Percentiles rank a stretch among this genome's conserved stretches.
These are phyloP conservation scores for Apis mellifera DNA, from an alignment of 1,140 invertebrate species.

Conservation along the genomic window DNA sequence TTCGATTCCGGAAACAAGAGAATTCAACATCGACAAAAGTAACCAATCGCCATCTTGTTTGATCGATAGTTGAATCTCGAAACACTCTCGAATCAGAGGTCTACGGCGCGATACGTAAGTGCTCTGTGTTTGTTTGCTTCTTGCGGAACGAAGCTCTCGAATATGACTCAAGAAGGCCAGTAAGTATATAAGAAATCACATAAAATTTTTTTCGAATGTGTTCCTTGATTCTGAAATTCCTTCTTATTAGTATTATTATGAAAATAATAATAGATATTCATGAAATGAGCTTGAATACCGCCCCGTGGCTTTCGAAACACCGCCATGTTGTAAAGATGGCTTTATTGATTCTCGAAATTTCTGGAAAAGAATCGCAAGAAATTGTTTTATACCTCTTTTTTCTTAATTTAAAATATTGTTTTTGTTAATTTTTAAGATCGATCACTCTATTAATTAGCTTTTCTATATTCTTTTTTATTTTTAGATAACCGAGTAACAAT, in stretches of 20 bases:
- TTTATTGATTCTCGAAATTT: conserved; percentile 80
- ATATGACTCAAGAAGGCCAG: conserved; percentile 79
- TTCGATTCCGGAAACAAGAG: conserved; percentile 39
- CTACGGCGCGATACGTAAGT: conserved; percentile 64
- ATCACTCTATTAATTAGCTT: background rate
- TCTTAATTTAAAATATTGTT: background rate
- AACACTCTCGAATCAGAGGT: conserved; percentile 65
- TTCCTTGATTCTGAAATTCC: background rate
- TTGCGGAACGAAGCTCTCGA: conserved; percentile 46
- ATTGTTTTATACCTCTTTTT: background rate
- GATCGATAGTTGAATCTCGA: conserved; percentile 64
- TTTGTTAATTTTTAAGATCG: background rate
- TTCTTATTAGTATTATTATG: background rate
- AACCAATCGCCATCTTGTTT: conserved; percentile 47
- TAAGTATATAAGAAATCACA: conserved; percentile 68
- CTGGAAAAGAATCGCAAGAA: conserved; percentile 57
- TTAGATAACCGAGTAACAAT: background rate
- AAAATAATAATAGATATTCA: background rate
- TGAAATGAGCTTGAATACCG: conserved; percentile 40
- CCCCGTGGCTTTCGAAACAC: conserved; percentile 66
- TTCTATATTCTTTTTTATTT: background rate
- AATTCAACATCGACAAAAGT: conserved; percentile 5
- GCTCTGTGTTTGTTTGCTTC: conserved; percentile 72
- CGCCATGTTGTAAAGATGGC: conserved; percentile 76
- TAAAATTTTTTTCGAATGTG: conserved; percentile 1